phyloP scores from a whole-genome alignment of 37 sponge, comb jelly and placozoan species.

The Halichondria panicea region DNA sequence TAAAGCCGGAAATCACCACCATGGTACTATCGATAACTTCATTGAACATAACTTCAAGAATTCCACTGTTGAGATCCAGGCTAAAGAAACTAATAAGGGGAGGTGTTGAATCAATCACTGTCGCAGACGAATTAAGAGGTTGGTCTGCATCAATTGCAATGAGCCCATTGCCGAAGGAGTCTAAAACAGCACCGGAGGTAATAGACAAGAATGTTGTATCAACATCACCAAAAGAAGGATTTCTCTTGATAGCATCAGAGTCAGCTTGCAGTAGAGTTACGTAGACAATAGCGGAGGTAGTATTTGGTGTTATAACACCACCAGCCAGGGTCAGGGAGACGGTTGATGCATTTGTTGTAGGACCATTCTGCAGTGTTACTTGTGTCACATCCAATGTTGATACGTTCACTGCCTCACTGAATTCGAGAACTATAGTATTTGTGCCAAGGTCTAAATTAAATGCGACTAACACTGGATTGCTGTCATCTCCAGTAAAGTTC shows the following conservation, averaged over 20 bases:
- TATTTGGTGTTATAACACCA: constrained; percentile 18
- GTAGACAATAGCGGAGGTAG: constrained; percentile 43
- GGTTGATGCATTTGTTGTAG: background rate
- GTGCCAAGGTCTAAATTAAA: constrained; percentile 79
- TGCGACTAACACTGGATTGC: constrained; percentile 42
- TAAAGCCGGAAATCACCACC: constrained; percentile 49
- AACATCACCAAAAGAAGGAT: constrained; percentile 42
- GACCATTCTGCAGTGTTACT: constrained; percentile 57
- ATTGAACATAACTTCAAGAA: constrained; percentile 70
- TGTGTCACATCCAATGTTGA: constrained; percentile 40
- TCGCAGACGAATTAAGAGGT: constrained; percentile 36
- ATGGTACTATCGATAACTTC: constrained; percentile 65
- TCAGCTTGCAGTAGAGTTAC: constrained; percentile 56
- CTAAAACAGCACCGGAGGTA: constrained; percentile 45
- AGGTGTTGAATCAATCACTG: constrained; percentile 65
- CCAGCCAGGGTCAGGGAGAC: constrained; percentile 35
- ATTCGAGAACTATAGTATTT: constrained; percentile 60
- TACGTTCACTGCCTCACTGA: constrained; percentile 71
- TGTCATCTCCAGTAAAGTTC: constrained; percentile 72
- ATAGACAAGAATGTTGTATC: constrained; percentile 63
- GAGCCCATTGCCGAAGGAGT: constrained; percentile 59
- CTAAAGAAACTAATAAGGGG: constrained; percentile 59
- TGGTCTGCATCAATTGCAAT: constrained; percentile 16
- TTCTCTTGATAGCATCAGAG: constrained; percentile 51
- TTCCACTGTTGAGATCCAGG: constrained; percentile 76